Conservation (phyloP, 2,797 vertebrate genomes). For the Megalops cyprinoides region DNA sequence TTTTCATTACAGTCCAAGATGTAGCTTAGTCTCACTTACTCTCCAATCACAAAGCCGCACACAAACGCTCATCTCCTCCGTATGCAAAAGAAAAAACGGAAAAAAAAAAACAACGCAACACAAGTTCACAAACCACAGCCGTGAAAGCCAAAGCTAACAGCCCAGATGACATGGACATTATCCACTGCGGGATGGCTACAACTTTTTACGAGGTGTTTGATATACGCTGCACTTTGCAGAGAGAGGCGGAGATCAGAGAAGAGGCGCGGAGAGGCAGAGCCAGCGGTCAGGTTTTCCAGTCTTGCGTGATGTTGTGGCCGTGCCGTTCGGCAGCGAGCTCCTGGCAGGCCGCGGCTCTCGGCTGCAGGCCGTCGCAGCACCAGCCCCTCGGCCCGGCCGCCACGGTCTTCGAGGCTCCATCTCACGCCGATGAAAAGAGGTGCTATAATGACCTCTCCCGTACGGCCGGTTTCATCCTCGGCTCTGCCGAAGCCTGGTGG, state of each 20-base stretch:
- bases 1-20: constrained; percentile 17
- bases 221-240: constrained; percentile 47
- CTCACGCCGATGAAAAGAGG: constrained; percentile 37
- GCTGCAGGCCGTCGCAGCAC: constrained; percentile 39
- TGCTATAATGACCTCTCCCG: constrained; percentile 45
- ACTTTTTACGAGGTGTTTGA: constrained; percentile 48
- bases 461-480: constrained; percentile 22
- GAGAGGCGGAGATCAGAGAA: constrained; percentile 21
- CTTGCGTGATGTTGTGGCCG: constrained; percentile 47
- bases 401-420: constrained; percentile 36
- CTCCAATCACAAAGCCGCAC: constrained; percentile 42
- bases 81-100: constrained; percentile 35
- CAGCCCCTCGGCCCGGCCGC: constrained; percentile 27
- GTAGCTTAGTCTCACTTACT: constrained; percentile 31
- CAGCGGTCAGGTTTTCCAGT: constrained; percentile 49
- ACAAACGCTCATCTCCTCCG: constrained; percentile 46
- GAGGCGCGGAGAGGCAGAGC: neutral
- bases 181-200: constrained; percentile 29
- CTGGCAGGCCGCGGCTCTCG: constrained; percentile 35
- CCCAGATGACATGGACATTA: constrained; percentile 40
- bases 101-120: constrained; percentile 41
- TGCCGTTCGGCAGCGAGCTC: constrained; percentile 27
- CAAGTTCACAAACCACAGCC: constrained; percentile 41
- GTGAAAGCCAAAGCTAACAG: constrained; percentile 42
- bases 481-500: too few relatives aligned